Conservation (phyloP, 23 tunicate genomes). For the Phallusia fumigata region DNA sequence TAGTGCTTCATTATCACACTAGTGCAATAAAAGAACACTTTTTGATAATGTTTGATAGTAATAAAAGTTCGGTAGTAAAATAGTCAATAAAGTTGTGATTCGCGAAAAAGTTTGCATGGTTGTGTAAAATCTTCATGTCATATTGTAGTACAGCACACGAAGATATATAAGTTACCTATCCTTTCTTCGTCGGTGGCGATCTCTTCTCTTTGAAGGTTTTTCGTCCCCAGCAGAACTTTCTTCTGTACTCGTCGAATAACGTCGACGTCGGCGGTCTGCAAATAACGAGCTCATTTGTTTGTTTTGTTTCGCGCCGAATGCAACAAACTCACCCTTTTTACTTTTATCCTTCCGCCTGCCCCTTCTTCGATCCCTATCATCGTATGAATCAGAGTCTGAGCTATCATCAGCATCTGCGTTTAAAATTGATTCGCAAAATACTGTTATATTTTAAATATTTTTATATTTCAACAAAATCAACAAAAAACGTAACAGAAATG, state of each 20-base stretch:
- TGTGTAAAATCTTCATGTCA: no score
- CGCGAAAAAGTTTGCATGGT: no score
- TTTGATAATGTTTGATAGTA: no score
- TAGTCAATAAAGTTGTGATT: no score
- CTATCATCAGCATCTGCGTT: background rate
- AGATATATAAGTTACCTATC: background rate
- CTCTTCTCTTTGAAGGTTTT: slow-evolving; percentile 48
- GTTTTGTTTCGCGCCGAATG: background rate
- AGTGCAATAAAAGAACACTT: no score
- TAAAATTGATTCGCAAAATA: no score
- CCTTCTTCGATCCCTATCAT: slow-evolving; percentile 52
- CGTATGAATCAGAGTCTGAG: slow-evolving; percentile 54
- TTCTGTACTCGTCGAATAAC: slow-evolving; percentile 92
- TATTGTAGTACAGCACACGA: no score
- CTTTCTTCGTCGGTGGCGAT: slow-evolving; percentile 28
- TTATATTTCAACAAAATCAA: no score
- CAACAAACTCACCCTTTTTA: background rate
- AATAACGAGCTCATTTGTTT: background rate
- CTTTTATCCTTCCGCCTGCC: slow-evolving; percentile 45
- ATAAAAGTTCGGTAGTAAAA: no score
- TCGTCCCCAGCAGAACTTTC: slow-evolving; percentile 96
- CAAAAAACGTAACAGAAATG: no score
- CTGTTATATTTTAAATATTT: no score
- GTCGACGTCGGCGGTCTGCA: slow-evolving; percentile 69
- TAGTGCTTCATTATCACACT: no score